These are phyloP conservation scores for Syngnathoides biaculeatus DNA, from an alignment of 2,113 vertebrate genomes.

Conservation along the genomic window DNA sequence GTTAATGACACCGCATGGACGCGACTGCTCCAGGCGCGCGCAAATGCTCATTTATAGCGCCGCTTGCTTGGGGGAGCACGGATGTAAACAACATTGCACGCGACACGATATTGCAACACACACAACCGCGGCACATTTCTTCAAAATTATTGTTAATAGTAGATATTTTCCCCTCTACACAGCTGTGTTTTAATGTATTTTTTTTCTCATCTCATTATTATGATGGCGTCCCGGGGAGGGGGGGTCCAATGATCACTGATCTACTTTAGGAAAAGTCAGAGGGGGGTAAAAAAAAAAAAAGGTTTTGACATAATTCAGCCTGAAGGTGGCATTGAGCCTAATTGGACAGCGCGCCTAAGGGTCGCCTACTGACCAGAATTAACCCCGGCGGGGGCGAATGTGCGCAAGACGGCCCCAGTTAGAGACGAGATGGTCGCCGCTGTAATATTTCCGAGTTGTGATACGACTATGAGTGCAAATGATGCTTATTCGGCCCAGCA, in stretches of 20 bases:
- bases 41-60: no score
- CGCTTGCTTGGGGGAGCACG: no score
- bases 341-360: conserved; percentile 54
- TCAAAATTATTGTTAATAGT: no score
- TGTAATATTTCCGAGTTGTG: neutral
- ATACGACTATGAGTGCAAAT: neutral
- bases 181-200: no score
- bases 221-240: conserved; percentile 48
- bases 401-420: neutral
- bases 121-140: no score
- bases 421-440: neutral
- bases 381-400: neutral
- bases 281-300: neutral
- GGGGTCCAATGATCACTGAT: conserved; percentile 54
- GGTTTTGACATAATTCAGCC: conserved; percentile 61
- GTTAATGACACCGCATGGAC: no score
- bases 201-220: conserved; percentile 47
- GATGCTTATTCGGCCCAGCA: neutral
- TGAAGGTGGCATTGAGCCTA: conserved; percentile 51
- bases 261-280: conserved; percentile 53
- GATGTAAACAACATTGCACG: no score
- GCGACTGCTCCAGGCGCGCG: no score
- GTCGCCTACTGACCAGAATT: conserved; percentile 13
- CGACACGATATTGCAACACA: no score
- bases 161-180: no score